Evolutionary conservation across 2,797 vertebrate species (phyloP).

Genomic region (Sciurus vulgaris): DNA sequence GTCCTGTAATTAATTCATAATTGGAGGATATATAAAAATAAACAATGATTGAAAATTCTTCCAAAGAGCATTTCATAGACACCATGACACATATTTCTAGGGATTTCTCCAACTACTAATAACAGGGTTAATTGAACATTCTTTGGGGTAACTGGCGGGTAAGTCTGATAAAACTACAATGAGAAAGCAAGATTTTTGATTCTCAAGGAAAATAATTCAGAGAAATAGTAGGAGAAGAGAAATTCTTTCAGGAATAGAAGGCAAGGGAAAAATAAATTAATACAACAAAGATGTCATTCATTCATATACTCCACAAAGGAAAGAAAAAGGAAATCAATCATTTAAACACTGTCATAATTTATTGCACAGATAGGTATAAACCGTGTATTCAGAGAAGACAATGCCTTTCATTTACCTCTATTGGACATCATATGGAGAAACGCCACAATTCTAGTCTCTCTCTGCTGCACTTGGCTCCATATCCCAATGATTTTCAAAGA

Average conservation of each 20-base stretch:
- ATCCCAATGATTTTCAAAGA: background rate
- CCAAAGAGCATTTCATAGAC: background rate
- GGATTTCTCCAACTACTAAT: background rate
- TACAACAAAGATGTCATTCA: background rate
- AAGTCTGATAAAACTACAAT: slow-evolving; percentile 53
- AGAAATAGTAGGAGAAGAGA: background rate
- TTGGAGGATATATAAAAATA: slow-evolving; percentile 3
- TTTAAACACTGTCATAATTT: background rate
- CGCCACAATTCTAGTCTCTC: background rate
- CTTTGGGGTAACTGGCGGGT: slow-evolving; percentile 35
- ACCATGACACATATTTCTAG: background rate
- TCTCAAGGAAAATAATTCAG: slow-evolving; percentile 55
- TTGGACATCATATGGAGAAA: background rate
- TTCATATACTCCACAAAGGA: background rate
- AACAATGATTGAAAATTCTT: slow-evolving; percentile 6
- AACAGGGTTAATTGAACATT: background rate
- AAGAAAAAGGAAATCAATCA: background rate
- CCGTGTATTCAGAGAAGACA: background rate
- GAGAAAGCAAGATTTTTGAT: slow-evolving; percentile 48
- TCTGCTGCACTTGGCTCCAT: background rate
- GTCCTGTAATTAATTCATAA: slow-evolving; percentile 7
- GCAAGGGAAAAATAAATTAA: background rate
- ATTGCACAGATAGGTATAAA: background rate
- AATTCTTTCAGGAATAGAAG: background rate
- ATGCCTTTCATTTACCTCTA: background rate